Evolutionary conservation across 2,888 invertebrate species (phyloP).

Genomic region (Eupithecia centaureata): DNA sequence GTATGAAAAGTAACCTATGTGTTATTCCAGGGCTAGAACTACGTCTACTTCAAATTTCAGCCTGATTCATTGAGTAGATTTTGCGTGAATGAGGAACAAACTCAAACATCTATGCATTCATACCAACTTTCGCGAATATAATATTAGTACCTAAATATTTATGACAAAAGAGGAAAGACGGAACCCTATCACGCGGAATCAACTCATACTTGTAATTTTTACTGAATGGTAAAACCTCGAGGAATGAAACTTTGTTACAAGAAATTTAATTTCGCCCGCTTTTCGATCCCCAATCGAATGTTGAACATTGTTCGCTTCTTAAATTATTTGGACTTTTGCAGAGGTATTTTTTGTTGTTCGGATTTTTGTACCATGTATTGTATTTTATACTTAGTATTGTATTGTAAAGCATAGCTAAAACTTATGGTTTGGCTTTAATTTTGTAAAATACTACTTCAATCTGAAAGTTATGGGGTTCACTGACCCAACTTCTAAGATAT

Average conservation of each 20-base stretch:
- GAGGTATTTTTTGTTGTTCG: not conserved
- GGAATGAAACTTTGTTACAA: conserved; percentile 17
- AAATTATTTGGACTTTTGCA: conserved; percentile 9
- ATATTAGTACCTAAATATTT: not conserved
- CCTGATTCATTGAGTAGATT: no score
- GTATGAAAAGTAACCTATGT: no score
- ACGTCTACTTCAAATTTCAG: no score
- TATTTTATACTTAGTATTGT: no score
- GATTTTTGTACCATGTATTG: not conserved
- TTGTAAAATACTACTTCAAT: not conserved
- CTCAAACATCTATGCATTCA: no score
- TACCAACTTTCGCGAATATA: no score
- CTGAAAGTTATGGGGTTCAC: not conserved
- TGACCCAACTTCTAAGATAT: no score
- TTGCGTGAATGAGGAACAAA: no score
- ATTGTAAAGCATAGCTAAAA: no score
- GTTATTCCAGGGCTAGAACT: no score
- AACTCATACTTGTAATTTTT: not conserved
- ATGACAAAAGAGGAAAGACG: not conserved
- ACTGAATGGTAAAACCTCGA: conserved; percentile 6
- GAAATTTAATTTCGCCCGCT: conserved; percentile 15
- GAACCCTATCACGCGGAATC: not conserved
- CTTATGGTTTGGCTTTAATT: not conserved
- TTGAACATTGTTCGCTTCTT: conserved; percentile 8
- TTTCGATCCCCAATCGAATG: conserved; percentile 11